phyloP scores from a whole-genome alignment of 2,888 invertebrate genomes.

The Geotrupes spiniger region DNA sequence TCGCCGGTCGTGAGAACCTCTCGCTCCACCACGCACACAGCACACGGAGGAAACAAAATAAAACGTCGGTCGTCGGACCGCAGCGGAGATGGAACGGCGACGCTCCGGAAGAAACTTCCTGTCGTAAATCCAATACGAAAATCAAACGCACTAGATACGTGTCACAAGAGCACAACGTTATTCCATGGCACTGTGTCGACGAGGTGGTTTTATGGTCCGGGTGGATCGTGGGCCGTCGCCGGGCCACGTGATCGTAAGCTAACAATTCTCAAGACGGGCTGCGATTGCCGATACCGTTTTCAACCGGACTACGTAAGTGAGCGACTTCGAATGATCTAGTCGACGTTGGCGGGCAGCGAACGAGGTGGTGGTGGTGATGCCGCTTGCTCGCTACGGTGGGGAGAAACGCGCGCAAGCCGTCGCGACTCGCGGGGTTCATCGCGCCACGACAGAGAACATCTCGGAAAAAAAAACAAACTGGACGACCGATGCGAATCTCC shows the following conservation, averaged over 20 bases:
- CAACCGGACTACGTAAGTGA: constrained; percentile 35
- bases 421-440: constrained; percentile 34
- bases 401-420: constrained; percentile 35
- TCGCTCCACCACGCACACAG: too few species aligned
- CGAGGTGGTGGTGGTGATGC: too few species aligned
- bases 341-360: constrained; percentile 27
- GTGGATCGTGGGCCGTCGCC: too few species aligned
- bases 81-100: too few species aligned
- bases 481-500: too few species aligned
- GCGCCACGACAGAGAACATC: constrained; percentile 2
- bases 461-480: too few species aligned
- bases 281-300: constrained; percentile 15
- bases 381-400: constrained; percentile 21
- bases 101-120: too few species aligned
- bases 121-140: neutral
- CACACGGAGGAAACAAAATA: too few species aligned
- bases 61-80: too few species aligned
- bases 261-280: too few species aligned
- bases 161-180: constrained; percentile 16
- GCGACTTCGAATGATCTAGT: constrained; percentile 43
- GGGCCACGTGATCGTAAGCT: too few species aligned
- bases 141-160: constrained; percentile 1
- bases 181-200: constrained; percentile 26
- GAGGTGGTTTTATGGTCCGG: constrained; percentile 22
- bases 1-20: too few species aligned